A percentile compares a stretch with the other conserved stretches of the same genome.
phyloP scores from a whole-genome alignment of 2,113 vertebrate species.

The Ellobius talpinus region DNA sequence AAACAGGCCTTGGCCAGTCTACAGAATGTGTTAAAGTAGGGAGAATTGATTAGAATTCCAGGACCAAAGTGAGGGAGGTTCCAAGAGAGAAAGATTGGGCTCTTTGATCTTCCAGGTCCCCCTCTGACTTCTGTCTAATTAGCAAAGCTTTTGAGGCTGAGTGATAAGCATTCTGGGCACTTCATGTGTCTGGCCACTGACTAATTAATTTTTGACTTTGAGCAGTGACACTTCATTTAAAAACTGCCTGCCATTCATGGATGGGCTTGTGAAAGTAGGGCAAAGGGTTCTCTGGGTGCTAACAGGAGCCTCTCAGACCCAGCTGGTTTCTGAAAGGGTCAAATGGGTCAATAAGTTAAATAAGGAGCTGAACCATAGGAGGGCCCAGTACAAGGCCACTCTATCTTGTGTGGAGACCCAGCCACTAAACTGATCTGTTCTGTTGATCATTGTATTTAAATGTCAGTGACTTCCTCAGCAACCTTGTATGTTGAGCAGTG shows the following conservation, averaged over 20 bases:
- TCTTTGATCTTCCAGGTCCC: constrained; percentile 81
- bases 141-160: constrained; percentile 75
- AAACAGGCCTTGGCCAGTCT: background rate
- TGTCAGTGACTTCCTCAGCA: background rate
- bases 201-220: constrained; percentile 85
- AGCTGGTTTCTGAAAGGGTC: constrained; percentile 29
- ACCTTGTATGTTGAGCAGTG: background rate
- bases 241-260: constrained; percentile 74
- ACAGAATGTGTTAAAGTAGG: constrained; percentile 8
- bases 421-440: background rate
- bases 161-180: constrained; percentile 81
- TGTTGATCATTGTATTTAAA: background rate
- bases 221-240: constrained; percentile 82
- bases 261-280: constrained; percentile 64
- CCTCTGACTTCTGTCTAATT: constrained; percentile 80
- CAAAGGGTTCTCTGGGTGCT: constrained; percentile 63
- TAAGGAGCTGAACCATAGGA: background rate
- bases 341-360: constrained; percentile 54
- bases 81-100: constrained; percentile 51
- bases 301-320: constrained; percentile 56
- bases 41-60: constrained; percentile 74
- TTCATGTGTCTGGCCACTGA: constrained; percentile 77
- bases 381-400: too few species aligned
- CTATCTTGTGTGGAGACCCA: background rate
- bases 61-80: constrained; percentile 44